A percentile compares a stretch with the other conserved stretches of the same genome.
Conservation (phyloP, 2,797 vertebrate species). For the Hozukius guyotensis region DNA sequence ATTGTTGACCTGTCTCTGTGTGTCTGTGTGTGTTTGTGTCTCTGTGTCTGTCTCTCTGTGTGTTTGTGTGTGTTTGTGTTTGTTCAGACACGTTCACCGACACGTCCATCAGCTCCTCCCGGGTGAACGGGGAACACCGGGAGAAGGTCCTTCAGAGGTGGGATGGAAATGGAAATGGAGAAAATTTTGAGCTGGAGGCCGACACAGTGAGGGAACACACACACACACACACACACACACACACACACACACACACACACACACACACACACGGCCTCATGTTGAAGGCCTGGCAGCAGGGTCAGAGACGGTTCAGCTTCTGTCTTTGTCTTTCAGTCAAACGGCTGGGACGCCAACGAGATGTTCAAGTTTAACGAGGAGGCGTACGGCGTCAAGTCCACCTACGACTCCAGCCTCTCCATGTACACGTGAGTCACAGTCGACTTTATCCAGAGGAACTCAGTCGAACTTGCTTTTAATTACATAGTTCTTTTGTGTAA, state of each 20-base stretch:
- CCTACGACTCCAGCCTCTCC: conserved; percentile 90
- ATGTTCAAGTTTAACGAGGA: conserved; percentile 93
- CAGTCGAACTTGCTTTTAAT: no score
- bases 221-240: not conserved
- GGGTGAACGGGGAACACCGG: conserved; percentile 89
- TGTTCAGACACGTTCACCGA: conserved; percentile 88
- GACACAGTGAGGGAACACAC: conserved; percentile 78
- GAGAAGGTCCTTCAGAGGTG: conserved; percentile 90
- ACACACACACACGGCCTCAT: not conserved
- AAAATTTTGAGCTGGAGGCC: conserved; percentile 87
- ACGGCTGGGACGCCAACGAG: conserved; percentile 92
- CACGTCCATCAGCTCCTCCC: conserved; percentile 83
- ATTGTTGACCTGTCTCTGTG: not conserved
- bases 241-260: not conserved
- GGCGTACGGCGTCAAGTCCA: conserved; percentile 89
- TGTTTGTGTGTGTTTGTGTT: no score
- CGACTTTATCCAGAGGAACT: not conserved
- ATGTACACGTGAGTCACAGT: conserved; percentile 85
- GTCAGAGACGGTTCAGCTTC: no score
- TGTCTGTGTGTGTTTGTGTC: no score
- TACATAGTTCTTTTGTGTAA: no score
- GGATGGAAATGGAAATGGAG: conserved; percentile 88
- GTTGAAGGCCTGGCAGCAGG: no score
- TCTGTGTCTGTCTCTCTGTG: no score
- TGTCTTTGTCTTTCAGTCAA: conserved; percentile 75